These are phyloP conservation scores for Amorpha juglandis DNA, from an alignment of 2,888 invertebrate genomes.

Conservation along the genomic window DNA sequence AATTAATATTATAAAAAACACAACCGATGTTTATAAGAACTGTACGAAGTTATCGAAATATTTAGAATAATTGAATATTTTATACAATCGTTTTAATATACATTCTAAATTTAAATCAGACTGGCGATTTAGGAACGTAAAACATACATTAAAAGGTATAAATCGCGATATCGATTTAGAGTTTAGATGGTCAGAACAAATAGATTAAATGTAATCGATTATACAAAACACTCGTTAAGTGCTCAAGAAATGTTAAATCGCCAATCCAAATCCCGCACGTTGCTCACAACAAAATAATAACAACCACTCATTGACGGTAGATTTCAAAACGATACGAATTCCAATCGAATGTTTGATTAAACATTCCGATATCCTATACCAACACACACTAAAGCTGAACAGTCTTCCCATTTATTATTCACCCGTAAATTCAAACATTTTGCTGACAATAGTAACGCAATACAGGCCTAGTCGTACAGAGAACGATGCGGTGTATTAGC, in stretches of 20 bases:
- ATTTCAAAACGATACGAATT: neutral
- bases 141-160: neutral
- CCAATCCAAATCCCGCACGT: neutral
- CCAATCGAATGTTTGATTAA: constrained; percentile 7
- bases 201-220: neutral
- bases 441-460: neutral
- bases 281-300: constrained; percentile 1
- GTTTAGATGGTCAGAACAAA: neutral
- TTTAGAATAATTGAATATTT: constrained; percentile 2
- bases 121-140: neutral
- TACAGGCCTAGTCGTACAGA: neutral
- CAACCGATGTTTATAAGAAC: constrained; percentile 23
- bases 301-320: neutral
- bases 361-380: neutral
- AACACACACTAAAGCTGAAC: constrained; percentile 4
- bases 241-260: neutral
- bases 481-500: neutral
- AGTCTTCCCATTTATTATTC: constrained; percentile 14
- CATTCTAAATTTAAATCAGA: constrained; percentile 11
- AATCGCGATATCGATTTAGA: constrained; percentile 4
- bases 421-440: neutral
- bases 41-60: constrained; percentile 9
- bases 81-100: constrained; percentile 9
- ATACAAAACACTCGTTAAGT: neutral
- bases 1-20: constrained; percentile 16